These are phyloP conservation scores for Nomada hirtipes DNA, from an alignment of 2,888 invertebrate genomes.

Conservation along the genomic window DNA sequence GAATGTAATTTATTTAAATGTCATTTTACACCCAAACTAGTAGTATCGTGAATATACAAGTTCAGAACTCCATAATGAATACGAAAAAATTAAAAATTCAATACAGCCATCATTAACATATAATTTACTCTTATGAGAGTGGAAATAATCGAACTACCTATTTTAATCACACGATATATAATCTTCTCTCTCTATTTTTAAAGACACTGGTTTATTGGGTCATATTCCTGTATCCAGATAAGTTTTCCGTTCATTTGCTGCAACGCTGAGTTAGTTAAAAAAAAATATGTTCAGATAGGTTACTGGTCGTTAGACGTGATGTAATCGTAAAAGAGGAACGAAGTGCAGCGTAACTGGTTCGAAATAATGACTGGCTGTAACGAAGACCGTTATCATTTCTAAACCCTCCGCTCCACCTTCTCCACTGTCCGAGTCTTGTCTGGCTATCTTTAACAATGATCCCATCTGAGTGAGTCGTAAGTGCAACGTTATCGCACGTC, in stretches of 20 bases:
- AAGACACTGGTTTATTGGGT: not conserved
- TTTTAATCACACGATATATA: too few species aligned
- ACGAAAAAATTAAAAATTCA: too few species aligned
- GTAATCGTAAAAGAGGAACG: constrained; percentile 46
- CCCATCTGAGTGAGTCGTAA: constrained; percentile 1
- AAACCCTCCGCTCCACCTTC: constrained; percentile 10
- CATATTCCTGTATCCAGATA: not conserved
- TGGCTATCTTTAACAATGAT: not conserved
- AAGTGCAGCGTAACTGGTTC: constrained; percentile 46
- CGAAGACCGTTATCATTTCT: constrained; percentile 49
- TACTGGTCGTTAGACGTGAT: constrained; percentile 48
- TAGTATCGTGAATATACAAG: too few species aligned
- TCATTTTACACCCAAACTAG: too few species aligned
- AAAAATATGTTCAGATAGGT: not conserved
- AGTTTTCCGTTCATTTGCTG: constrained; percentile 7
- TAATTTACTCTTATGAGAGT: too few species aligned
- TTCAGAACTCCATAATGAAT: too few species aligned
- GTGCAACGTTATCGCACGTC: not conserved
- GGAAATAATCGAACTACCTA: too few species aligned
- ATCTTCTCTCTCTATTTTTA: not conserved
- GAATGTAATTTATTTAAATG: too few species aligned
- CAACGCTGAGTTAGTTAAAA: not conserved
- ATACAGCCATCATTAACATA: too few species aligned
- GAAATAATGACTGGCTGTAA: constrained; percentile 53
- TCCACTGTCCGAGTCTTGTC: not conserved